Evolutionary conservation across 2,888 invertebrate species (phyloP).

Genomic region (Cheilosia variabilis): DNA sequence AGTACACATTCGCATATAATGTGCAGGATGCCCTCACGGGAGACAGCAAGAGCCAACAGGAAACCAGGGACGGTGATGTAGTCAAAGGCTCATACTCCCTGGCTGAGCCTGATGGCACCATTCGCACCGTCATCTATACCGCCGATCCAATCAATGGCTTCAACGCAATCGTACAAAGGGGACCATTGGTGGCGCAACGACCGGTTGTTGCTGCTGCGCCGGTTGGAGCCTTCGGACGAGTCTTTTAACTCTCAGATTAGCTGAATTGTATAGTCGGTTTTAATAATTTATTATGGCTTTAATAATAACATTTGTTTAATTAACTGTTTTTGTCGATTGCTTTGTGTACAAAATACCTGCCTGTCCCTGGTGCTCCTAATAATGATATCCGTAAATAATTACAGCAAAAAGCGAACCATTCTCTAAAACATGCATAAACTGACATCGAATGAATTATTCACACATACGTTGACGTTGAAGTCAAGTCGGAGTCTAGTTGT

Average conservation of each 20-base stretch:
- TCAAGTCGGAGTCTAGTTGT: conserved; percentile 12
- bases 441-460: conserved; percentile 68
- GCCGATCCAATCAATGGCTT: conserved; percentile 81
- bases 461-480: conserved; percentile 23
- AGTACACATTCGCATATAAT: conserved; percentile 88
- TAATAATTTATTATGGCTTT: conserved; percentile 58
- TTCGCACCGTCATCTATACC: conserved; percentile 81
- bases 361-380: conserved; percentile 31
- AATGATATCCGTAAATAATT: conserved; percentile 36
- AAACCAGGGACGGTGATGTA: conserved; percentile 86
- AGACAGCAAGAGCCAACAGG: conserved; percentile 85
- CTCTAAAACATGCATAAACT: conserved; percentile 46
- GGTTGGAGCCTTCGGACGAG: conserved; percentile 68
- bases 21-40: conserved; percentile 88
- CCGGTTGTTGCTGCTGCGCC: conserved; percentile 76
- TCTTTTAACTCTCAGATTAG: conserved; percentile 20
- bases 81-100: conserved; percentile 84
- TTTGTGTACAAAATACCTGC: neutral
- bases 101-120: conserved; percentile 81
- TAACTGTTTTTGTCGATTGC: neutral
- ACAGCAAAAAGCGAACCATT: conserved; percentile 14
- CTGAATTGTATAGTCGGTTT: conserved; percentile 29
- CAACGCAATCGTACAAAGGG: conserved; percentile 85
- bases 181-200: conserved; percentile 81
- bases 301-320: conserved; percentile 31